Conservation (phyloP, 2,113 vertebrate species). For the Piprites chloris region DNA sequence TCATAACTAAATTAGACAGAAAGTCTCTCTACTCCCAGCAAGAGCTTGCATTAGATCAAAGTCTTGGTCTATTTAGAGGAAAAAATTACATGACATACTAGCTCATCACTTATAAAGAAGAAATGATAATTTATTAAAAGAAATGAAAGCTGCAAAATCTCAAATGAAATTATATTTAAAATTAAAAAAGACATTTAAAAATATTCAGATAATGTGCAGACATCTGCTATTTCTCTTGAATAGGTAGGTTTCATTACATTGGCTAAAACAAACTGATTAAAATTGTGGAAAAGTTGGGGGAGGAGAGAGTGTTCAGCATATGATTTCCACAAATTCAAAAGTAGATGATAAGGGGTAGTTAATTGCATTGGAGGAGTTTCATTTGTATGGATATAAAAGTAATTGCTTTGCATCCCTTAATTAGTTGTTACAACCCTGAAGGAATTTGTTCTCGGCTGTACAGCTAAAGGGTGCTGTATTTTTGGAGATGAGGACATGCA, state of each 20-base stretch:
- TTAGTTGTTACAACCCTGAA: slow-evolving; percentile 32
- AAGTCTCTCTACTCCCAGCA: not conserved
- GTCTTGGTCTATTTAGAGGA: slow-evolving; percentile 9
- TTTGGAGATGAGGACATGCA: not conserved
- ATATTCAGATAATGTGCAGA: slow-evolving; percentile 18
- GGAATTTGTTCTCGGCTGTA: not conserved
- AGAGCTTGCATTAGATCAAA: slow-evolving; percentile 21
- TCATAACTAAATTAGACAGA: slow-evolving; percentile 56
- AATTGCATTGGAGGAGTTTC: slow-evolving; percentile 51
- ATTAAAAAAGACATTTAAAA: slow-evolving; percentile 22
- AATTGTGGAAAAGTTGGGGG: not conserved
- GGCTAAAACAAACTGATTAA: slow-evolving; percentile 28
- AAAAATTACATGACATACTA: slow-evolving; percentile 27
- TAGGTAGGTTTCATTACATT: slow-evolving; percentile 6
- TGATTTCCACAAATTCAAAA: not conserved
- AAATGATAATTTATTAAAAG: not conserved
- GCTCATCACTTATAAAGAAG: slow-evolving; percentile 17
- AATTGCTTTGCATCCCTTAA: slow-evolving; percentile 54
- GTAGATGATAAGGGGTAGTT: slow-evolving; percentile 36
- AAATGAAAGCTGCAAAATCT: slow-evolving; percentile 44
- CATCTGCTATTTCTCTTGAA: slow-evolving; percentile 2
- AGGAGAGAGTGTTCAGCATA: not conserved
- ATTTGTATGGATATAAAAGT: slow-evolving; percentile 47
- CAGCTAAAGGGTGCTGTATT: slow-evolving; percentile 21
- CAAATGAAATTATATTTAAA: slow-evolving; percentile 46